Evolutionary conservation across 2,113 vertebrate species (phyloP), one percentile per base, ranked within the genome.

Genomic region (Odontophorus gujanensis): DNA sequence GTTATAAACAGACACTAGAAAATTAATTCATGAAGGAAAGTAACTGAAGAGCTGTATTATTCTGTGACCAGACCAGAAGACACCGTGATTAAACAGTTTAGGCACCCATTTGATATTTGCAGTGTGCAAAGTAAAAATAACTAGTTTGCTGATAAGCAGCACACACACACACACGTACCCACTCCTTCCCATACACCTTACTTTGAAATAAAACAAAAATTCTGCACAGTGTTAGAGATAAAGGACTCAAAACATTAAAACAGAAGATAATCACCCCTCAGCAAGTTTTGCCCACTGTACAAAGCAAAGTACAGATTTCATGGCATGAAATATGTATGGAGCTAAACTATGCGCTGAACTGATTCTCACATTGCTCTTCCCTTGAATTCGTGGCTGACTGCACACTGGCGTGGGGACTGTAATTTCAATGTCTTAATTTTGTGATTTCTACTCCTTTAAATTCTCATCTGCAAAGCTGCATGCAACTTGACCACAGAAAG

Each of bases 131-230:
- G 28, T 4, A 5, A 75, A 26, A 74, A 62, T 14, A 67, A 45
- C 14, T 13, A 25, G 26, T 74, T 92, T 82, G 66, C 30, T 34
- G 24, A 42, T 30, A 9, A 91, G 17, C 16, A 58, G 5, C 18
- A 36, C 30, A 17, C 5, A 17, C 5, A 40, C 25, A 34, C 10
- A 21, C 1, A 21, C 4, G 8, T 17, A 73, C 26, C 50, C 2
- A 0, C 22, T 69, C 25, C 22, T 78, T 62, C 26, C 25, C 20
- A 14, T 32, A 4, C 26, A 21, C 4, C 25, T 76, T 76, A 50
- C 5, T 11, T 66, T 42, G 50, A 82, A 92, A 77, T 45, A 38
- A 82, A 95, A 18, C 21, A 93, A 78, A 87, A 76, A 73, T 25
- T 76, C 50, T 38, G 6, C 32, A n/a, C 1, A 0, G 26, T 58